These are phyloP conservation scores for Drosophila atripex DNA, from an alignment of 2,888 invertebrate species.

Conservation along the genomic window DNA sequence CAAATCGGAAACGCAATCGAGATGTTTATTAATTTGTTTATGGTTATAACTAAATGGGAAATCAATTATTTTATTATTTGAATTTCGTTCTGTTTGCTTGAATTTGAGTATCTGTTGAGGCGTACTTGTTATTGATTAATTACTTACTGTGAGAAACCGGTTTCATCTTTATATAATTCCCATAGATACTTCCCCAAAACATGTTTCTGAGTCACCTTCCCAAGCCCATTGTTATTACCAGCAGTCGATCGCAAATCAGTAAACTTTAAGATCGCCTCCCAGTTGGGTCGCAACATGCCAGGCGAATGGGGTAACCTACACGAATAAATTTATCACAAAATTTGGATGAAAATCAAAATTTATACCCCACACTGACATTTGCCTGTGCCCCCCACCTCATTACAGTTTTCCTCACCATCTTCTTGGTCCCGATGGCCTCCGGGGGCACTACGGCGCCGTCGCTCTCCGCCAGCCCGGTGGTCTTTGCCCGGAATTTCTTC, in stretches of 20 bases:
- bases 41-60: neutral
- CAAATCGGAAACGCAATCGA: neutral
- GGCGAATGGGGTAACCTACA: conserved; percentile 19
- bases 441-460: conserved; percentile 45
- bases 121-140: conserved; percentile 7
- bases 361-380: neutral
- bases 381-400: neutral
- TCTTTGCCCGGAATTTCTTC: conserved; percentile 59
- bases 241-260: neutral
- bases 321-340: neutral
- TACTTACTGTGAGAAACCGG: conserved; percentile 21
- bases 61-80: no score
- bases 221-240: conserved; percentile 5
- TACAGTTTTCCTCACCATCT: conserved; percentile 14
- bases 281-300: conserved; percentile 32
- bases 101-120: neutral
- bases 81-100: no score
- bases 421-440: conserved; percentile 44
- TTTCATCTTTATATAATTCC: conserved; percentile 5
- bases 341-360: neutral
- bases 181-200: conserved; percentile 1
- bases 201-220: conserved; percentile 18
- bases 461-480: conserved; percentile 27
- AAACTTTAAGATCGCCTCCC: neutral
- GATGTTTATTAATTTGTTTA: neutral